Evolutionary conservation across 2,797 vertebrate genomes (phyloP), one percentile per base, ranked within the genome.

Genomic region (Acanthurus tractus): DNA sequence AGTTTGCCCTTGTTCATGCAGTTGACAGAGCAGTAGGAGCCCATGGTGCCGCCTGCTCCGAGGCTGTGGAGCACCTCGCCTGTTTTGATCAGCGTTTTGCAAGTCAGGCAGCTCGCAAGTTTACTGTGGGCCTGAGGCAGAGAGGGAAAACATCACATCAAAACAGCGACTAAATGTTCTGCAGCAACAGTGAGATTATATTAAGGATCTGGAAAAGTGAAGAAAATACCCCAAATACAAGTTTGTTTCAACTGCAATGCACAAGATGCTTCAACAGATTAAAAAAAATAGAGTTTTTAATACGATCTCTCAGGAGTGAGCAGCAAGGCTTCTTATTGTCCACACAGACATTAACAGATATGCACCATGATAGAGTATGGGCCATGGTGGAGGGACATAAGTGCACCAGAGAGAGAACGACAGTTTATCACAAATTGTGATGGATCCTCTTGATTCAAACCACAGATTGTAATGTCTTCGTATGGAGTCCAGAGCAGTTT

Each of bases 1-100:
- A 95, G 87, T 94, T 98, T 98, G 94, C 95, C 95, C 95, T 97
- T 99, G 94, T 96, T 98, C 97, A 99, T 97, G 92, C 98, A 99
- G 85, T 94, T 94, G 73, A 97, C 93, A 74, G 98, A 98, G 95
- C 98, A 99, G 93, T 97, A 99, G 85, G 97, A 96, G 88, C 97
- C 96, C 97, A 97, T 96, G 88, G 95, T 90, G 88, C 97, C 97
- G 76, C 95, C 95, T 67, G 96, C 86, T 84, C 96, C 97, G 70
- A 99, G 95, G 92, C 97, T 97, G 88, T 98, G 97, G 71, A 97
- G 97, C 90, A 98, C 98, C 86, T 99, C 97, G 81, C 98, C 97
- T 53, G 97, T 97, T 88, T 96, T 96, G 91, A 97, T 99, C 90
- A 98, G 95, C 57, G 96, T 94, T 93, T 97, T 98, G 90, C 98